Evolutionary conservation across 2,113 vertebrate species (phyloP).

Genomic region (Jacana jacana): DNA sequence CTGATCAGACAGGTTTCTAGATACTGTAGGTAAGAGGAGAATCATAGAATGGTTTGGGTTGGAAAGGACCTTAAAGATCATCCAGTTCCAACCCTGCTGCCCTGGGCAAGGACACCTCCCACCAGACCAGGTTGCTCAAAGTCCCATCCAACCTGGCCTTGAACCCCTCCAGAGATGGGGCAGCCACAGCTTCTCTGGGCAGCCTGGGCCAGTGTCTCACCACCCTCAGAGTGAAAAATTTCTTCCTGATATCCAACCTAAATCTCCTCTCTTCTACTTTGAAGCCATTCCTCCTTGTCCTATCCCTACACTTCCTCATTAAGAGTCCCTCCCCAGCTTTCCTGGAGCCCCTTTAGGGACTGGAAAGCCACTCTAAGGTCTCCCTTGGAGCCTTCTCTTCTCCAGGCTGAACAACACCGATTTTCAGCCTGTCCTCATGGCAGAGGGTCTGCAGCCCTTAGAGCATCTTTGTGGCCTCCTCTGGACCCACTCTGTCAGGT

Average conservation of each 20-base stretch:
- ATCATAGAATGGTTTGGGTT: background rate
- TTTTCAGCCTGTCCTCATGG: background rate
- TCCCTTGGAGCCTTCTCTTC: background rate
- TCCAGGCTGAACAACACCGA: background rate
- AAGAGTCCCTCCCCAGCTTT: background rate
- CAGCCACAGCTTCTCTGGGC: background rate
- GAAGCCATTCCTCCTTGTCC: background rate
- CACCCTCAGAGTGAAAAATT: background rate
- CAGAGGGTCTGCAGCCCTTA: background rate
- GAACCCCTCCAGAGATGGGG: background rate
- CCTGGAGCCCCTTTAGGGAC: background rate
- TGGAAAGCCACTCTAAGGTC: background rate
- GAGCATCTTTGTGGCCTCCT: background rate
- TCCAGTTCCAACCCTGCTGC: background rate
- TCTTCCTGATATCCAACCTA: background rate
- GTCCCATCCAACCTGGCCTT: background rate
- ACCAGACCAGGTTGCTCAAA: background rate
- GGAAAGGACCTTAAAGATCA: background rate
- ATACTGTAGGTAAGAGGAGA: background rate
- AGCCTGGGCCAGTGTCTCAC: background rate
- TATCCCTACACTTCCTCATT: background rate
- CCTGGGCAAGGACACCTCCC: background rate
- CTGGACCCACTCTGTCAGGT: background rate
- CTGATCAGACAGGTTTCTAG: background rate
- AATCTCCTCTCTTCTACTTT: background rate